Evolutionary conservation across 2,113 vertebrate species (phyloP), one percentile per base, ranked within the genome.

Genomic region (Engraulis encrasicolus): DNA sequence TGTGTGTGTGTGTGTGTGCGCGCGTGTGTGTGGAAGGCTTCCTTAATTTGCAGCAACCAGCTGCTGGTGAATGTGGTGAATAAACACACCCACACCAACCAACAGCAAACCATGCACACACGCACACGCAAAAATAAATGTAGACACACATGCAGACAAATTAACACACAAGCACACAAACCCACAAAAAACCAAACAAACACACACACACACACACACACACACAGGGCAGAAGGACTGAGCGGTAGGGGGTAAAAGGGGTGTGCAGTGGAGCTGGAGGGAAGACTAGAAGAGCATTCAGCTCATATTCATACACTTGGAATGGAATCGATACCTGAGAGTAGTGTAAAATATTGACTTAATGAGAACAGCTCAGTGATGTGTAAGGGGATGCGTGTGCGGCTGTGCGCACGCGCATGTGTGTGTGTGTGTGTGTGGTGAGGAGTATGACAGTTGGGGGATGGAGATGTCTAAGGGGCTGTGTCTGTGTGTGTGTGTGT

Each of bases 131-230:
- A n/a, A n/a, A n/a, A n/a, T n/a, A n/a, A n/a, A n/a, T n/a, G n/a
- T n/a, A n/a, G n/a, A n/a, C n/a, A n/a, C n/a, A n/a, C n/a, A n/a
- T n/a, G n/a, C n/a, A n/a, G n/a, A n/a, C n/a, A n/a, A n/a, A n/a
- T n/a, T n/a, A n/a, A n/a, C n/a, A n/a, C n/a, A n/a, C n/a, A n/a
- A n/a, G n/a, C n/a, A n/a, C n/a, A n/a, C n/a, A n/a, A n/a, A n/a
- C n/a, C n/a, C n/a, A n/a, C n/a, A n/a, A n/a, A n/a, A 66, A 12
- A 66, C 58, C 58, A 66, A 31, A 7, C 12, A 11, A 52, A 52
- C 2, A 78, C 36, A 18, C 80, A 54, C 20, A 19, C 20, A 78
- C 12, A 38, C 17, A 78, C 50, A 52, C 50, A 86, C 27, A 82
- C 17, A 82, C 23, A 19, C 31, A 49, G 12, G 19, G 2, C 14